Evolutionary conservation across 2,113 vertebrate genomes (phyloP), one percentile per base, ranked within the genome.

Genomic region (Apteryx mantelli): DNA sequence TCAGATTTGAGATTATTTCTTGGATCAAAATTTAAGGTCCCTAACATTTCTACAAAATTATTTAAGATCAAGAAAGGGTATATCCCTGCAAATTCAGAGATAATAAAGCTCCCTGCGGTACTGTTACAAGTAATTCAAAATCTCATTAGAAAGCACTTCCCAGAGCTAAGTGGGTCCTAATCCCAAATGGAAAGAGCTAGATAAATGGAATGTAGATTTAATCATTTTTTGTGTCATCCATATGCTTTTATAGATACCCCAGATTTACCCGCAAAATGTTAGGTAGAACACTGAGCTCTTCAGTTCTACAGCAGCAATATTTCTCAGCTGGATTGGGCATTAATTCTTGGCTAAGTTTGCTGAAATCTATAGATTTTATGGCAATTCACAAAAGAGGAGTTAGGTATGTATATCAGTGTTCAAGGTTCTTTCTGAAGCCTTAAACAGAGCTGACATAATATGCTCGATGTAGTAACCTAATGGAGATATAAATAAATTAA

Each of bases 131-230:
- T 85, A 91, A 42, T 87, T 94, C 2, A 92, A 88, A 94, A 94
- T 70, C 91, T 91, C 81, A 66, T 94, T 86, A 91, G 46, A 90
- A 93, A 77, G 55, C 38, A 77, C 26, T 91, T 96, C 28, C 28
- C 20, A 66, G 1, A 1, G 63, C 20, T 88, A n/a, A 83, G 69
- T 87, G 36, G 87, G 40, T 15, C 86, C 74, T 88, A 93, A 69
- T 84, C n/a, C 38, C 81, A 89, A 84, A 73, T 63, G 74, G 34
- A 81, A 93, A 86, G 46, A 65, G 18, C 6, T 46, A 84, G 50
- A 94, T 94, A 90, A 84, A 91, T 92, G 38, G 38, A 89, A 85
- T 34, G 19, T 25, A 46, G 36, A 53, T 92, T 87, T 84, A 91
- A 36, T 48, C 53, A 42, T 22, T 66, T 88, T 36, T 42, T 82